These are phyloP conservation scores for Lamellibrachia luymesi DNA, from an alignment of 1,140 invertebrate genomes.

Conservation along the genomic window DNA sequence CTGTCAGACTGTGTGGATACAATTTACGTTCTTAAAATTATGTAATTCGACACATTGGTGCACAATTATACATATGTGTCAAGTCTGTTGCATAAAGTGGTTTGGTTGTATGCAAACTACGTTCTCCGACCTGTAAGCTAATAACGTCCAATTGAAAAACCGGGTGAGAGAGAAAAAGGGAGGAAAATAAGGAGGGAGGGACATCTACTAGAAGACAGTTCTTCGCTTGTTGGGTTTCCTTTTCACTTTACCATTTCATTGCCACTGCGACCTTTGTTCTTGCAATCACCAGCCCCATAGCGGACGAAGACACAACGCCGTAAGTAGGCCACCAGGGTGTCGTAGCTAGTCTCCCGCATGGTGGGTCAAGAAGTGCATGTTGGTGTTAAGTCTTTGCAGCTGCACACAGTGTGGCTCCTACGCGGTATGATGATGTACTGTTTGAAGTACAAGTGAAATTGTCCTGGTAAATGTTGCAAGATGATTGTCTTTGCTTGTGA, in stretches of 20 bases:
- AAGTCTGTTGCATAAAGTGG: neutral
- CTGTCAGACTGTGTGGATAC: neutral
- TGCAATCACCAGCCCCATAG: neutral
- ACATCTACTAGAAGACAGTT: neutral
- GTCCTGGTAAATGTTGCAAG: neutral
- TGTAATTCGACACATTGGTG: neutral
- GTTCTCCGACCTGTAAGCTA: too few relatives aligned
- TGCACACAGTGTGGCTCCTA: neutral
- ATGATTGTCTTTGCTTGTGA: neutral
- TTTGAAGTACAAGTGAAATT: neutral
- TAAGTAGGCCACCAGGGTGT: neutral
- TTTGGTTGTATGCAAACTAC: neutral
- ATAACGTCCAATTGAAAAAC: too few relatives aligned
- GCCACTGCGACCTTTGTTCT: neutral
- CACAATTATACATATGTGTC: neutral
- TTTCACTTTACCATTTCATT: neutral
- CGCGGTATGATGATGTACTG: neutral
- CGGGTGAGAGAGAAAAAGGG: neutral
- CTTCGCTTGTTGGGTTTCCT: neutral
- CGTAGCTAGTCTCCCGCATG: neutral
- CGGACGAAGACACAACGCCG: conserved; percentile 2
- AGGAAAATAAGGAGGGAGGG: neutral
- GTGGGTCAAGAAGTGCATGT: neutral
- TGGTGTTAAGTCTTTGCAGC: neutral
- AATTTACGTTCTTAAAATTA: neutral